A percentile compares a stretch with the other conserved stretches of the same genome.
phyloP scores from a whole-genome alignment of 2,888 invertebrate genomes.

The Agrilus cyanescens region DNA sequence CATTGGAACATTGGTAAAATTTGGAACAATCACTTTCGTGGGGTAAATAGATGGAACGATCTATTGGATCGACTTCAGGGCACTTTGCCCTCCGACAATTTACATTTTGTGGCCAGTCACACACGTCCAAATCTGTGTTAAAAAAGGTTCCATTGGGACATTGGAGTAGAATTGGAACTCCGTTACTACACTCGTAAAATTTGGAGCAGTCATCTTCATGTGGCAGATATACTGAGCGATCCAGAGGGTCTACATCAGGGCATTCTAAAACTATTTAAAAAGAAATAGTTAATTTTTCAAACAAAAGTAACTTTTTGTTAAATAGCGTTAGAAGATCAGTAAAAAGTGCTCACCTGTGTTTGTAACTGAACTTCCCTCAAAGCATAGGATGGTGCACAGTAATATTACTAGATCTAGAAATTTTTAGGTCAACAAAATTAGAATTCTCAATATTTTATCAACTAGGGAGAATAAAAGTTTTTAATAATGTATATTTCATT shows the following conservation, averaged over 20 bases:
- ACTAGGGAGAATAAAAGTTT: too few relatives aligned
- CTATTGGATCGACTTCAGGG: slow-evolving; percentile 10
- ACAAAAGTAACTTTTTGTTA: too few relatives aligned
- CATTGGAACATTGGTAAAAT: slow-evolving; percentile 16
- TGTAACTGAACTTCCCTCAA: too few relatives aligned
- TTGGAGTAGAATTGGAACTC: slow-evolving; percentile 2
- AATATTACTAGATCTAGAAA: too few relatives aligned
- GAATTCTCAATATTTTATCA: too few relatives aligned
- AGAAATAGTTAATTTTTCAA: too few relatives aligned
- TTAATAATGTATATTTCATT: too few relatives aligned
- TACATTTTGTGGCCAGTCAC: slow-evolving; percentile 4
- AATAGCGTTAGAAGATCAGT: too few relatives aligned
- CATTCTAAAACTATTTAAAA: too few relatives aligned
- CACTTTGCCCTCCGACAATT: slow-evolving; percentile 7
- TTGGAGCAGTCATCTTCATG: slow-evolving; percentile 6
- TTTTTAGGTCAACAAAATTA: too few relatives aligned
- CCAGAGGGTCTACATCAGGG: slow-evolving; percentile 7
- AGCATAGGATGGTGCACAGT: too few relatives aligned
- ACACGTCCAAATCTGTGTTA: slow-evolving; percentile 5
- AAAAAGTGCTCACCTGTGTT: too few relatives aligned
- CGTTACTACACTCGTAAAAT: slow-evolving; percentile 9
- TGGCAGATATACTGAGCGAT: slow-evolving; percentile 4
- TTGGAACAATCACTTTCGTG: slow-evolving; percentile 15
- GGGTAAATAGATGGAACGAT: slow-evolving; percentile 12
- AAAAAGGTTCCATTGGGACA: slow-evolving; percentile 2